phyloP scores from a whole-genome alignment of 1,140 invertebrate genomes.

The Acromyrmex charruanus region DNA sequence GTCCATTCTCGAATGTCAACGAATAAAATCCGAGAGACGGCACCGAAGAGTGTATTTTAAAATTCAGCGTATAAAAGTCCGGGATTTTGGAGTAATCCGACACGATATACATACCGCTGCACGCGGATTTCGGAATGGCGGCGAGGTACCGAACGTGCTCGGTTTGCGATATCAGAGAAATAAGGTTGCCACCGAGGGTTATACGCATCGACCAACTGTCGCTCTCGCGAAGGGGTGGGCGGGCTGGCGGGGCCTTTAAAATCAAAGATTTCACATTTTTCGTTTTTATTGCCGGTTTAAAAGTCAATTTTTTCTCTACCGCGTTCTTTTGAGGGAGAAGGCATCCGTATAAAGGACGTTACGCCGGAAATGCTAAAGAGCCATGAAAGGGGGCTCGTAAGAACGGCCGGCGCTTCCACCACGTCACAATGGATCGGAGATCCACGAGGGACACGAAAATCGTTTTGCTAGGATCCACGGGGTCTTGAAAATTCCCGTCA shows the following conservation, averaged over 20 bases:
- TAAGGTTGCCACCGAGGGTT: slow-evolving; percentile 79
- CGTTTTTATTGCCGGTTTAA: slow-evolving; percentile 86
- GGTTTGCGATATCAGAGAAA: slow-evolving; percentile 83
- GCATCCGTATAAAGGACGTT: slow-evolving; percentile 72
- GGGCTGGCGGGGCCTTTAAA: slow-evolving; percentile 72
- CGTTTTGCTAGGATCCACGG: slow-evolving; percentile 76
- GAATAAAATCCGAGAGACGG: slow-evolving; percentile 46
- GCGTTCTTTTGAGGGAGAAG: slow-evolving; percentile 28
- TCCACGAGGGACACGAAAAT: slow-evolving; percentile 79
- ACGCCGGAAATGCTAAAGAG: slow-evolving; percentile 74
- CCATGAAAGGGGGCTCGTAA: slow-evolving; percentile 66
- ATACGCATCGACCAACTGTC: slow-evolving; percentile 85
- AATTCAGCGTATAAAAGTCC: slow-evolving; percentile 76
- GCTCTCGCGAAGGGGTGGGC: slow-evolving; percentile 66
- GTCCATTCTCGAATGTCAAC: slow-evolving; percentile 19
- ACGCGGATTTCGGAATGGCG: slow-evolving; percentile 74
- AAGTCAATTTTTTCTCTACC: slow-evolving; percentile 82
- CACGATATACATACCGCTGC: slow-evolving; percentile 59
- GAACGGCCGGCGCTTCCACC: slow-evolving; percentile 45
- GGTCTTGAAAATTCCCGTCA: slow-evolving; percentile 81
- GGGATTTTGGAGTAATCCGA: slow-evolving; percentile 80
- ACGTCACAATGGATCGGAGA: slow-evolving; percentile 68
- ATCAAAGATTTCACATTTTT: slow-evolving; percentile 83
- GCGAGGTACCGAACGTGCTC: slow-evolving; percentile 81
- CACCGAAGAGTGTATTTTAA: slow-evolving; percentile 64